Evolutionary conservation across 2,113 vertebrate genomes (phyloP).

Genomic region (Bujurquina vittata): DNA sequence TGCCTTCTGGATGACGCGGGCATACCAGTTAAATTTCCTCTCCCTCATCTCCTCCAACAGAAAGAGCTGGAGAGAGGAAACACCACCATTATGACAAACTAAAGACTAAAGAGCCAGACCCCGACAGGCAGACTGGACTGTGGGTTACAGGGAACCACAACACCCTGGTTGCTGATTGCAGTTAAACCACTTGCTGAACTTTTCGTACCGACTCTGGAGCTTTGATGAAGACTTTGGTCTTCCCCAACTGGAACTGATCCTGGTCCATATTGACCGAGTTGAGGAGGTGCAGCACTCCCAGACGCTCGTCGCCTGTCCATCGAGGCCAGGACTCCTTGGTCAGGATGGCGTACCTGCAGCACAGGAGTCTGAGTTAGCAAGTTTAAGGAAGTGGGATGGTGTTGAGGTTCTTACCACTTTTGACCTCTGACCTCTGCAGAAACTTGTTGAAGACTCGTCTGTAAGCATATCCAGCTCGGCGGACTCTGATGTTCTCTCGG

Average conservation of each 20-base stretch:
- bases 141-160: background rate
- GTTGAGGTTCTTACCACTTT: background rate
- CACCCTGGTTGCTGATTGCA: background rate
- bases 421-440: slow-evolving; percentile 77
- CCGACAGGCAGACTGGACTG: background rate
- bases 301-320: slow-evolving; percentile 81
- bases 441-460: slow-evolving; percentile 83
- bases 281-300: slow-evolving; percentile 85
- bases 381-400: background rate
- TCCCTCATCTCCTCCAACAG: slow-evolving; percentile 82
- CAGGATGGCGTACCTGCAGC: slow-evolving; percentile 84
- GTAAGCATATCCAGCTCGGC: slow-evolving; percentile 84
- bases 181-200: background rate
- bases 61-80: slow-evolving; percentile 73
- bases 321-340: slow-evolving; percentile 83
- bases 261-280: slow-evolving; percentile 84
- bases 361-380: background rate
- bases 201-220: slow-evolving; percentile 85
- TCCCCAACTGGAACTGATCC: slow-evolving; percentile 87
- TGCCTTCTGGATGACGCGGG: slow-evolving; percentile 86
- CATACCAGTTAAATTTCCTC: slow-evolving; percentile 82
- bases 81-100: background rate
- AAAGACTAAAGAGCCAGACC: background rate
- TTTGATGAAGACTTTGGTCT: slow-evolving; percentile 86
- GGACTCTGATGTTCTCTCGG: slow-evolving; percentile 84